Evolutionary conservation across 1,140 invertebrate genomes (phyloP), one percentile per base, ranked within the genome.

Genomic region (Philotrypesis tridentata): DNA sequence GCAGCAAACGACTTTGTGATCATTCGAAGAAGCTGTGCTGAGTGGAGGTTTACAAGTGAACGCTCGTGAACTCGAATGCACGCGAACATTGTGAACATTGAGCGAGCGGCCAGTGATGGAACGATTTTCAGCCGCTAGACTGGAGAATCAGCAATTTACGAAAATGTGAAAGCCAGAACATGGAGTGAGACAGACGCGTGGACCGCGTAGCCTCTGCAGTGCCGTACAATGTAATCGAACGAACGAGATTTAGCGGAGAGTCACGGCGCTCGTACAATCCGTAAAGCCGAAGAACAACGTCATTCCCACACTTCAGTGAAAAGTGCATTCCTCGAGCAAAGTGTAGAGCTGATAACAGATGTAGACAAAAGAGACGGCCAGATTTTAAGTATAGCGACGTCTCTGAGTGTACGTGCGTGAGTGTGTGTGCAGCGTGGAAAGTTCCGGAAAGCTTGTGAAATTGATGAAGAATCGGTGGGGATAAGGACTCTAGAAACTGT

Each of bases 311-410:
- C 37, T 43, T n/a, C 31, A 68, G 71, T 27, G 29, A 71, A 71
- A 71, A 60, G 27, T 79, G 77, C 77, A 79, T 79, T 79, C 77
- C 77, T 71, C 48, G 48, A 79, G 65, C 77, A 9, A 79, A 76
- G 27, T 33, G 67, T 23, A 67, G 8, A 31, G 25, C 33, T 4
- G 40, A 21, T 17, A 33, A 68, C 61, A 31, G 3, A 37, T 27
- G 74, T 7, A 1, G 40, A 43, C 40, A 43, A 4, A 17, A 55
- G 14, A 17, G 17, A 21, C 48, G 48, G 17, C 5, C 0, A 21
- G 17, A 21, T 17, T 9, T 5, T 21, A 55, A 21, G 21, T 21
- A 17, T n/a, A 55, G 21, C 21, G 6, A 12, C 12, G 40, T 43
- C 1, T 43, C 1, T 43, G 40, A 11, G 40, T 43, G 7, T 43